These are phyloP conservation scores for Trachymyrmex septentrionalis DNA, from an alignment of 1,140 invertebrate genomes.

Conservation along the genomic window DNA sequence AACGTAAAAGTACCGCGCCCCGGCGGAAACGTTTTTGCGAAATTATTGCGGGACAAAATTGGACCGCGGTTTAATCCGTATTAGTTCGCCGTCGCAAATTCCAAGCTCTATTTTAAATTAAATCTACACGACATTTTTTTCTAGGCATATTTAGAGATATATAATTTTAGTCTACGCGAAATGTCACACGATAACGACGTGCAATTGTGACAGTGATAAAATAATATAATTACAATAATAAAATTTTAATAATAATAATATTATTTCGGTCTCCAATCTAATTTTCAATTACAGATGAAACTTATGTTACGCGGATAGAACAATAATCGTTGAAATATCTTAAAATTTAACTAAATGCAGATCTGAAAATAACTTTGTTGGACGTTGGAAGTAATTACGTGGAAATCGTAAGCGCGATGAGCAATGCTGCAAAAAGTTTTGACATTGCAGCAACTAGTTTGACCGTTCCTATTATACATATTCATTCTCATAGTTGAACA, in stretches of 20 bases:
- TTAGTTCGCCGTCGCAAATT: constrained; percentile 18
- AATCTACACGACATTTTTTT: constrained; percentile 1
- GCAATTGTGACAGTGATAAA: not conserved
- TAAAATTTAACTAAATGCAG: too few relatives aligned
- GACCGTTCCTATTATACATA: too few relatives aligned
- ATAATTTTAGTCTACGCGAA: not conserved
- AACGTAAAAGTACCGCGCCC: constrained; percentile 27
- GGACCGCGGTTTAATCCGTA: constrained; percentile 52
- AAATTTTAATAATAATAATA: not conserved
- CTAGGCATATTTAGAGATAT: not conserved
- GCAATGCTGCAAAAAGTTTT: too few relatives aligned
- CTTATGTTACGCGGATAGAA: not conserved
- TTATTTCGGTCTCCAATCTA: not conserved
- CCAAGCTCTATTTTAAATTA: constrained; percentile 34
- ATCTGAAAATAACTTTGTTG: too few relatives aligned
- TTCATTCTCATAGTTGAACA: too few relatives aligned
- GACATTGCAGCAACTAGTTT: too few relatives aligned
- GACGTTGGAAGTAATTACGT: too few relatives aligned
- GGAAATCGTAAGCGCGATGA: too few relatives aligned
- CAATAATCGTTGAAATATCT: too few relatives aligned
- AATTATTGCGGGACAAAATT: constrained; percentile 54
- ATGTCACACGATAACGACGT: constrained; percentile 20
- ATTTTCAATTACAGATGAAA: not conserved
- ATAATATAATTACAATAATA: too few relatives aligned
- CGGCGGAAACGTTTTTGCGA: constrained; percentile 25